Evolutionary conservation across 2,888 invertebrate species (phyloP), one percentile per base, ranked within the genome.

Genomic region (Alentia gelatinosa): DNA sequence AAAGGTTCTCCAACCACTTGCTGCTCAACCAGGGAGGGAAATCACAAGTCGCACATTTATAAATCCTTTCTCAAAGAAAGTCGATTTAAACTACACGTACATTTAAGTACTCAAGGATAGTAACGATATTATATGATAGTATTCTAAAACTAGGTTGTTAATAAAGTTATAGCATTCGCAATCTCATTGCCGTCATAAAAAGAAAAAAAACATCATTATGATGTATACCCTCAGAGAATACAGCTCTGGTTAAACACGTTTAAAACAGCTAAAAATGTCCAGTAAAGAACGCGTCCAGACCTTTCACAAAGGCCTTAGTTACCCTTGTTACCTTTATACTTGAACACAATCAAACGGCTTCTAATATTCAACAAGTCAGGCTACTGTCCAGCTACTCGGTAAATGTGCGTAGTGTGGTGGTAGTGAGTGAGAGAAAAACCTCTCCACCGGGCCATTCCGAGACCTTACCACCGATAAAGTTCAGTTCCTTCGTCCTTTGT

Each of bases 11-110:
- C 30, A 4, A 30, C 68, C 5, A 26, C 26, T n/a, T 26, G 30
- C 30, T 68, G 33, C 68, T 56, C 33, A 68, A 30, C 33, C 4
- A n/a, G 26, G n/a, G 68, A 19, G 12, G 26, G 30, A 68, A 68
- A 68, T 68, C 33, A 68, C 5, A 68, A 30, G 26, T 5, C 30
- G 23, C 5, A 19, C 26, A 30, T 12, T 68, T 68, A 68, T n/a
- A n/a, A n/a, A n/a, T 68, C 68, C 68, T 68, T 68, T 68, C 68
- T 68, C 68, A 68, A 30, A 68, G 68, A 68, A 68, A 68, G 68
- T 30, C 26, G 30, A 68, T 68, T n/a, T n/a, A 56, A 56, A 68
- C 23, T 68, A 68, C n/a, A n/a, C n/a, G n/a, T n/a, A n/a, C 68
- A 68, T 3, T 68, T 68, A 68, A 68, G 68, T 68, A 68, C 68